Evolutionary conservation across 2,888 invertebrate genomes (phyloP).

Genomic region (Dicyrtomina minuta): DNA sequence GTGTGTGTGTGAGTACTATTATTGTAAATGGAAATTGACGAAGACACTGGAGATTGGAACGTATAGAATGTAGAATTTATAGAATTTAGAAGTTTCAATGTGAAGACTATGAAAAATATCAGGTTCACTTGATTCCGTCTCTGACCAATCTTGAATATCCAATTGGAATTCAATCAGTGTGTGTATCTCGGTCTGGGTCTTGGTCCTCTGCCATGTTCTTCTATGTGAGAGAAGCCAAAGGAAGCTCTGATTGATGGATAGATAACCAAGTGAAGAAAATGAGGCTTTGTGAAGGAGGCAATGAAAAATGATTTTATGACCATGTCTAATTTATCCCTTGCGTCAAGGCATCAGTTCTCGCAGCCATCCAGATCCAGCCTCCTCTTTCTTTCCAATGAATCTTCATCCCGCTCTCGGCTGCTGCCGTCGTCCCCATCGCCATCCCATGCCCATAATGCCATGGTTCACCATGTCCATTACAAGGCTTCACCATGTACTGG

Average conservation of each 20-base stretch:
- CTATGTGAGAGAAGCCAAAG: background rate
- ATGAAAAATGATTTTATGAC: conserved; percentile 52
- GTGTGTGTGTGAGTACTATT: background rate
- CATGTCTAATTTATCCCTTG: conserved; percentile 42
- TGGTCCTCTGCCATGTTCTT: background rate
- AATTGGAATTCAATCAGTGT: conserved; percentile 34
- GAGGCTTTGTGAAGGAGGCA: conserved; percentile 46
- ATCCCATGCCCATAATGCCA: background rate
- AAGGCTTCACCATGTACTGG: too few species aligned
- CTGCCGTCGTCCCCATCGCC: background rate
- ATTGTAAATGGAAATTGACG: background rate
- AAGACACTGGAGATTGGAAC: background rate
- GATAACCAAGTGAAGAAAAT: conserved; percentile 44
- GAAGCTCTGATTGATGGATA: conserved; percentile 45
- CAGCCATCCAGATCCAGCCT: background rate
- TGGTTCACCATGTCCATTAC: background rate
- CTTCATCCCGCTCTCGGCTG: background rate
- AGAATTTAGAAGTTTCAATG: background rate
- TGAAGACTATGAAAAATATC: background rate
- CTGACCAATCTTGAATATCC: conserved; percentile 1
- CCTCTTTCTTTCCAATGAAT: background rate
- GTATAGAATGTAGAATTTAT: background rate
- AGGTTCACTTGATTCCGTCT: background rate
- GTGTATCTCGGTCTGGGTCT: background rate
- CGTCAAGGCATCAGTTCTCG: background rate